phyloP scores from a whole-genome alignment of 2,888 invertebrate genomes.

The Drosophila quinaria region DNA sequence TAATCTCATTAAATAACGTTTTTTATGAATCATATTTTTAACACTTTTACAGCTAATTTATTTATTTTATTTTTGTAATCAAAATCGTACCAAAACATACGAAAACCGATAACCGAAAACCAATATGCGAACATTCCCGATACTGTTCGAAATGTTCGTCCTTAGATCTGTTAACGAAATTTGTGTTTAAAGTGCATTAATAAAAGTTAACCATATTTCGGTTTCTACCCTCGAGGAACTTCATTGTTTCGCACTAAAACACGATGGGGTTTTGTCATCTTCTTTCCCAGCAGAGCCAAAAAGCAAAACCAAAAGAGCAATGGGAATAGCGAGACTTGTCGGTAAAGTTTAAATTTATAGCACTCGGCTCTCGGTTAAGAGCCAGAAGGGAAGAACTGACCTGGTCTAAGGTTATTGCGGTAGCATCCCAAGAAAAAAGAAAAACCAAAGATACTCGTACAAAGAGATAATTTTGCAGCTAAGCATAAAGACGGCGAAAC shows the following conservation, averaged over 20 bases:
- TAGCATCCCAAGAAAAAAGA: slow-evolving; percentile 8
- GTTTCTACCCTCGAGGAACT: slow-evolving; percentile 9
- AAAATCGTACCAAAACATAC: too few relatives aligned
- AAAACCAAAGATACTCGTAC: slow-evolving; percentile 26
- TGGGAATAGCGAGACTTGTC: slow-evolving; percentile 20
- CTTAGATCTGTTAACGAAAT: too few relatives aligned
- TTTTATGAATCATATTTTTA: too few relatives aligned
- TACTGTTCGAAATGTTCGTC: too few relatives aligned
- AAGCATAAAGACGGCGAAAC: slow-evolving; percentile 38
- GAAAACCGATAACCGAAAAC: too few relatives aligned
- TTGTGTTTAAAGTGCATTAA: too few relatives aligned
- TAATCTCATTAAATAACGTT: too few relatives aligned
- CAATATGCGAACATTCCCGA: too few relatives aligned
- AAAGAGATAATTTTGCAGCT: slow-evolving; percentile 59
- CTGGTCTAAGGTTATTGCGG: slow-evolving; percentile 26
- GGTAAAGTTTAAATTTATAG: slow-evolving; percentile 60
- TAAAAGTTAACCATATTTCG: slow-evolving; percentile 5
- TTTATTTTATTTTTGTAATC: too few relatives aligned
- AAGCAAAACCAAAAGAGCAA: slow-evolving; percentile 1
- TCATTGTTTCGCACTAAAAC: slow-evolving; percentile 41
- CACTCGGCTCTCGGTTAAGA: slow-evolving; percentile 3
- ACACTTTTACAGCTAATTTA: too few relatives aligned
- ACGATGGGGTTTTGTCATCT: slow-evolving; percentile 1
- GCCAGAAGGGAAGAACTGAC: slow-evolving; percentile 38
- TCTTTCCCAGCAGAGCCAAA: neutral